These are phyloP conservation scores for Papilio machaon DNA, from an alignment of 1,140 invertebrate genomes.

Conservation along the genomic window DNA sequence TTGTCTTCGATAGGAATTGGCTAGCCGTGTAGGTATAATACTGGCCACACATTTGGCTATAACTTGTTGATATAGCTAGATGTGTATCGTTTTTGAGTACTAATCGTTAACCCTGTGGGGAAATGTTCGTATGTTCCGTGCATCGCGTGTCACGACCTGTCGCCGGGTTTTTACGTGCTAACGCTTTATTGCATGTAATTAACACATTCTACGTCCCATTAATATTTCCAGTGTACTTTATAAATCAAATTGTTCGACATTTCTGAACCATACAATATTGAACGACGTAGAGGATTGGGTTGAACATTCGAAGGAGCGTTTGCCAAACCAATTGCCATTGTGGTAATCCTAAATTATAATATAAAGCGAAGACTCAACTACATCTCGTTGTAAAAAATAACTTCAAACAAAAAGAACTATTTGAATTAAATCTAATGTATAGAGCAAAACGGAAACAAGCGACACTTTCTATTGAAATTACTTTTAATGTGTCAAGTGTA, in stretches of 20 bases:
- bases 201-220: slow-evolving; percentile 4
- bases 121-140: not conserved
- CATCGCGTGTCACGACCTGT: not conserved
- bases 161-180: slow-evolving; percentile 21
- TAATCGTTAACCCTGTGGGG: slow-evolving; percentile 3
- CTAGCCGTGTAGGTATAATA: not conserved
- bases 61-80: not conserved
- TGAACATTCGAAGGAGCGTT: not conserved
- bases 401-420: not conserved
- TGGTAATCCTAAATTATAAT: not conserved
- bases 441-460: not conserved
- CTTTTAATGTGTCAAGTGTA: slow-evolving; percentile 23
- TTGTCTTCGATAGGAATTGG: too few relatives aligned
- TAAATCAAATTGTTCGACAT: slow-evolving; percentile 19
- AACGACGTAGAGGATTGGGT: not conserved
- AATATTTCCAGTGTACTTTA: not conserved
- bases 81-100: not conserved
- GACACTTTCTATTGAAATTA: slow-evolving; percentile 23
- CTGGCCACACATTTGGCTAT: not conserved
- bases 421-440: not conserved
- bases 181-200: slow-evolving; percentile 2
- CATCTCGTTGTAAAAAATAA: not conserved
- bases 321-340: not conserved
- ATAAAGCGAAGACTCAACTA: not conserved
- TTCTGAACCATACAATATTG: not conserved